phyloP scores from a whole-genome alignment of 1,140 invertebrate genomes.

The Apocrypta bakeri region DNA sequence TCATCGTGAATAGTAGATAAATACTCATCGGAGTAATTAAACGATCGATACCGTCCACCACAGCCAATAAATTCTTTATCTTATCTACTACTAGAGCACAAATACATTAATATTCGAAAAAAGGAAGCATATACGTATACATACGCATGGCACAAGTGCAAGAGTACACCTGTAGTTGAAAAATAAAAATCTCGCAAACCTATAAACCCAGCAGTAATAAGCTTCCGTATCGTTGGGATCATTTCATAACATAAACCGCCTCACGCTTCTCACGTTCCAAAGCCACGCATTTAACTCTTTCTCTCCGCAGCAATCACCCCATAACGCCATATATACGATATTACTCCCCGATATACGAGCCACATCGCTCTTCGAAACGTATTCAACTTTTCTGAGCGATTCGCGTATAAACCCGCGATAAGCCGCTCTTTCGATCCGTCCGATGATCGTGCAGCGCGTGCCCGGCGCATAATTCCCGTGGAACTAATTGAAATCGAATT shows the following conservation, averaged over 20 bases:
- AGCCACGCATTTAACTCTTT: background rate
- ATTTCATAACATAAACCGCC: background rate
- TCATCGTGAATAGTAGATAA: no score
- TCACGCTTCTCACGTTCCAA: background rate
- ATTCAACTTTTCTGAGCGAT: background rate
- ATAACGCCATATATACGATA: background rate
- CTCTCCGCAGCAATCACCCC: background rate
- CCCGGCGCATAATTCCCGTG: background rate
- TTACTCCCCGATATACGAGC: background rate
- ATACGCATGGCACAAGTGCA: no score
- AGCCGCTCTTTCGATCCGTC: background rate
- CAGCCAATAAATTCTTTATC: no score
- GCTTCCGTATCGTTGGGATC: background rate
- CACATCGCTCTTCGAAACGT: background rate
- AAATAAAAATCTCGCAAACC: background rate
- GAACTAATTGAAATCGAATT: slow-evolving; percentile 44
- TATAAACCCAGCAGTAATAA: background rate
- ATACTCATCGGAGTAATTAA: no score
- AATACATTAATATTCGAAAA: background rate
- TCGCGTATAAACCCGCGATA: background rate
- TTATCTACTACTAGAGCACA: no score
- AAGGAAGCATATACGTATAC: no score
- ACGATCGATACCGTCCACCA: no score
- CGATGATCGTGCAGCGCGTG: background rate
- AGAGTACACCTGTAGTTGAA: background rate